Conservation (phyloP, 2,113 vertebrate genomes). For the Amphilophus citrinellus region DNA sequence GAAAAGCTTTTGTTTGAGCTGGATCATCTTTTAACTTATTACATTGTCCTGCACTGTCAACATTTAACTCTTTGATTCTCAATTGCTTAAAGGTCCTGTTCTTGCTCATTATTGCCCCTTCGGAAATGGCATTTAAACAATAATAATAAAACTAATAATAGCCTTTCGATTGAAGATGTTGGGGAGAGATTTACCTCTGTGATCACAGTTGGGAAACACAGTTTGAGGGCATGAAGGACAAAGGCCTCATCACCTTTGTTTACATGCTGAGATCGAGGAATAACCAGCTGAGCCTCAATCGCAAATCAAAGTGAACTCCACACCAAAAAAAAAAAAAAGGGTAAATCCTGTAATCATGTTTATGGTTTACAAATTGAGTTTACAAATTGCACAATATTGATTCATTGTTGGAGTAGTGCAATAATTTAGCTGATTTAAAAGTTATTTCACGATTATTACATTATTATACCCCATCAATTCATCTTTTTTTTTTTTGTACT, state of each 20-base stretch:
- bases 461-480: not conserved
- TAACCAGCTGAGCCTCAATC: not conserved
- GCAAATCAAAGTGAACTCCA: not conserved
- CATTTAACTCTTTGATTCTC: slow-evolving; percentile 18
- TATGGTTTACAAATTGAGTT: not conserved
- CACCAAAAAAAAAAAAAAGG: not conserved
- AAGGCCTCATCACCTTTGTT: not conserved
- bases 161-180: not conserved
- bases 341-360: not conserved
- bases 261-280: not conserved
- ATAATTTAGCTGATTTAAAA: not conserved
- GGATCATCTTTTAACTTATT: slow-evolving; percentile 55
- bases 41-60: slow-evolving; percentile 40
- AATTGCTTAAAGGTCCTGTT: slow-evolving; percentile 18
- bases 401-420: not conserved
- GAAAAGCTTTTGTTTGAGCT: slow-evolving; percentile 60
- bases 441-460: not conserved
- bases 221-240: not conserved
- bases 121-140: not conserved
- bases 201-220: not conserved
- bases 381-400: not conserved
- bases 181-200: not conserved
- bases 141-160: not conserved
- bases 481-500: not conserved
- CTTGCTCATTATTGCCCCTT: not conserved